Conservation (phyloP, 2,113 vertebrate species). For the Patagioenas fasciata region DNA sequence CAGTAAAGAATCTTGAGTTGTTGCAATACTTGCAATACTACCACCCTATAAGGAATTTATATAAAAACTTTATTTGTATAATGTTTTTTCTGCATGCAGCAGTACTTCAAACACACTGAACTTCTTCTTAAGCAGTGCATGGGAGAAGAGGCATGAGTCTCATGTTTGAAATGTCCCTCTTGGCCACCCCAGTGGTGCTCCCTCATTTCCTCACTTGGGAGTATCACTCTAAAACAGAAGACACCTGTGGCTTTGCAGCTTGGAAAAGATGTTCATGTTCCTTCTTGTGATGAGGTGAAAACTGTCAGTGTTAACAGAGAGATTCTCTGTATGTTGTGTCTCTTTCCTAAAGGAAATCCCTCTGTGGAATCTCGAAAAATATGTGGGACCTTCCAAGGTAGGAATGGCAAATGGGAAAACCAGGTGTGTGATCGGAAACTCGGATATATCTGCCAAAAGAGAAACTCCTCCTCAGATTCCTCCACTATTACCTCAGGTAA, state of each 20-base stretch:
- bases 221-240: background rate
- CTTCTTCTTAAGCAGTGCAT: background rate
- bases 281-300: background rate
- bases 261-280: background rate
- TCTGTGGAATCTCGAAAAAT: slow-evolving; percentile 81
- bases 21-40: background rate
- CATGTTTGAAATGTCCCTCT: background rate
- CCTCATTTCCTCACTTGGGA: background rate
- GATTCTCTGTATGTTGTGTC: background rate
- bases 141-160: background rate
- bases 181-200: background rate
- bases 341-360: slow-evolving; percentile 83
- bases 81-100: background rate
- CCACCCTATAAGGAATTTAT: background rate
- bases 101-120: background rate
- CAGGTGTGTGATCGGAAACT: slow-evolving; percentile 79
- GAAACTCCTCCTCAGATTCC: slow-evolving; percentile 77
- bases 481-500: slow-evolving; percentile 64
- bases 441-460: slow-evolving; percentile 92
- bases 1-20: background rate
- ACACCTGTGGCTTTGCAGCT: background rate
- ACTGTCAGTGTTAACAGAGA: background rate
- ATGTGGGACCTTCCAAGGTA: slow-evolving; percentile 86
- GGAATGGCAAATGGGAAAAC: slow-evolving; percentile 90
- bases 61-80: background rate